Evolutionary conservation across 2,888 invertebrate genomes (phyloP).

Genomic region (Pandemis heparana): DNA sequence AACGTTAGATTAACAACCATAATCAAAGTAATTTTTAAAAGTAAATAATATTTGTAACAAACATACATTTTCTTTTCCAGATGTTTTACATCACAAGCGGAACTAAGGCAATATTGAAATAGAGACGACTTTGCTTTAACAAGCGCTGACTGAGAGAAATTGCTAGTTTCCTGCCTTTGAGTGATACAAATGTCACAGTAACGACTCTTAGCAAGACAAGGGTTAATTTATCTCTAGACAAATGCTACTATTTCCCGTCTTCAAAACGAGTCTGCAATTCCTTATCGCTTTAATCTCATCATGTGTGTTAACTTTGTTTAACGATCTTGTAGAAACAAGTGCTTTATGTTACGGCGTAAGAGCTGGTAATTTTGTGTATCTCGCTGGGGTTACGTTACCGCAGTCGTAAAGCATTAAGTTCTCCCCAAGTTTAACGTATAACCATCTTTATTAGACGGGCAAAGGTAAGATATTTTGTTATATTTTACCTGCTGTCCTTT

Average conservation of each 20-base stretch:
- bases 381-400: slow-evolving; percentile 41
- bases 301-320: slow-evolving; percentile 38
- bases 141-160: slow-evolving; percentile 71
- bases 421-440: slow-evolving; percentile 8
- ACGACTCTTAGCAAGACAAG: slow-evolving; percentile 67
- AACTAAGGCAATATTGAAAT: slow-evolving; percentile 46
- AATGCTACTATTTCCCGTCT: slow-evolving; percentile 51
- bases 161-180: slow-evolving; percentile 74
- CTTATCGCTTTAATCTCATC: slow-evolving; percentile 37
- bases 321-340: slow-evolving; percentile 34
- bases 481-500: slow-evolving; percentile 14
- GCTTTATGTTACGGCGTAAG: slow-evolving; percentile 34
- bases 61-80: slow-evolving; percentile 23
- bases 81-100: slow-evolving; percentile 23
- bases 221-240: slow-evolving; percentile 71
- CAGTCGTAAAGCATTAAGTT: slow-evolving; percentile 33
- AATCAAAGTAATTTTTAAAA: neutral
- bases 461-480: slow-evolving; percentile 22
- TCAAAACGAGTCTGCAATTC: slow-evolving; percentile 39
- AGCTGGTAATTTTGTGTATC: slow-evolving; percentile 44
- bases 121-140: slow-evolving; percentile 65
- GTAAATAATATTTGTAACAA: neutral
- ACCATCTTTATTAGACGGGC: slow-evolving; percentile 6
- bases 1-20: too few species aligned
- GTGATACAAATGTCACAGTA: slow-evolving; percentile 72